Base-by-base conservation (phyloP, 2,888 invertebrate species). In the Hydroisotoma schaefferi region DNA sequence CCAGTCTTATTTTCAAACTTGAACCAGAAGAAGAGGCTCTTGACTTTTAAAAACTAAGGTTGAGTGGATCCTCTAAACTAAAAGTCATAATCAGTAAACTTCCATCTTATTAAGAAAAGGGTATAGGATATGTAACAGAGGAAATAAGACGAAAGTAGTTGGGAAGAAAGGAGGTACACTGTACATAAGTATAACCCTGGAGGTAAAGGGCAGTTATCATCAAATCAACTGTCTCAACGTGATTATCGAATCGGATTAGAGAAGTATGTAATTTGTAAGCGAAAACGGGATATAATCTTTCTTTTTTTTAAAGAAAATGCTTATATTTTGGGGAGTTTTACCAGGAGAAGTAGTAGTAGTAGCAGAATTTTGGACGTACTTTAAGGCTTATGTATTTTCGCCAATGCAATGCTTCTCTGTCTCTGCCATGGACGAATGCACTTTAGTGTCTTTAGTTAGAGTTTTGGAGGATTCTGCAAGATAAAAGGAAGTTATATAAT, bases 201-300 rank as follows among this genome's bases (percentile, higher is more conserved):
- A n/a, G n/a, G n/a, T n/a, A n/a, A n/a, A n/a, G n/a, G n/a, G n/a
- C n/a, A n/a, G n/a, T n/a, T n/a, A n/a, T n/a, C n/a, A n/a, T n/a
- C n/a, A n/a, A n/a, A n/a, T n/a, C n/a, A n/a, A n/a, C n/a, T 6
- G 33, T 33, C 15, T 6, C 6, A 33, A 33, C 20, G 46, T 46
- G 46, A 46, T 46, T 8, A 46, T 46, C 46, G 46, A 46, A 46
- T 25, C 25, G 46, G 46, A 46, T 46, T 20, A 46, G 23, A 23
- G 23, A 18, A 46, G 6, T 46, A 4, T 23, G 46, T 46, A 46
- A 22, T 46, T 46, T 46, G 22, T 6, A 23, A 25, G 23, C 3
- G 6, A 46, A 5, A 33, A 33, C 33, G 15, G 15, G 8, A 33
- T 15, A 33, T 15, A 33, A 33, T 15, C 33, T 15, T 33, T 15